Percentiles rank a stretch among this genome's conserved stretches.
These are phyloP conservation scores for Lacerta viridis DNA, from an alignment of 2,797 vertebrate species.

Conservation along the genomic window DNA sequence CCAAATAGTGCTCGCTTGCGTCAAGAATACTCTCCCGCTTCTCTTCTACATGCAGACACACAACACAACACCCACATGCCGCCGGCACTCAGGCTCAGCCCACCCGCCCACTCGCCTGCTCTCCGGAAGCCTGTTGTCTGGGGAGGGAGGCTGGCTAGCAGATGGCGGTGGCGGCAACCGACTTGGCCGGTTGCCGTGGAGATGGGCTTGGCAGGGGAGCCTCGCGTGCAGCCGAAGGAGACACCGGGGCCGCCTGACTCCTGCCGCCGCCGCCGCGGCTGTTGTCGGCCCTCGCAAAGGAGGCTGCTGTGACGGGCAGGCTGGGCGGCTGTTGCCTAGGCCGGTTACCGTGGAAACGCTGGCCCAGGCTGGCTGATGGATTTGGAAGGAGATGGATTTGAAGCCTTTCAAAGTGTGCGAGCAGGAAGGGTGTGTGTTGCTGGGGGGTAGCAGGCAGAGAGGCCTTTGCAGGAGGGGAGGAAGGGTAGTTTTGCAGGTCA, in stretches of 20 bases:
- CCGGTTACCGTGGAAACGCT: slow-evolving; percentile 26
- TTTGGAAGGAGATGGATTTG: not conserved
- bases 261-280: not conserved
- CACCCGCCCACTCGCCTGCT: not conserved
- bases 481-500: not conserved
- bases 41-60: not conserved
- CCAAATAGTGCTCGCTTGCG: not conserved
- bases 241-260: not conserved
- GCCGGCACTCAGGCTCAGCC: not conserved
- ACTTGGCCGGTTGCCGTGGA: not conserved
- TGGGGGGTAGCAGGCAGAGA: not conserved
- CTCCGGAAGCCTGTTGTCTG: slow-evolving; percentile 14
- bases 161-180: not conserved
- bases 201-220: not conserved
- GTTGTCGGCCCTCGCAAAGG: not conserved
- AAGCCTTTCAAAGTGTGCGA: too few species aligned
- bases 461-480: not conserved
- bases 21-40: slow-evolving; percentile 18
- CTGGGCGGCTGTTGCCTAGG: slow-evolving; percentile 18
- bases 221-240: too few species aligned
- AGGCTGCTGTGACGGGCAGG: not conserved
- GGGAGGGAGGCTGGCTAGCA: not conserved
- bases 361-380: not conserved
- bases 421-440: not conserved
- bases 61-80: slow-evolving; percentile 23